These are phyloP conservation scores for Arizona elegans DNA, from an alignment of 2,113 vertebrate species.

Conservation along the genomic window DNA sequence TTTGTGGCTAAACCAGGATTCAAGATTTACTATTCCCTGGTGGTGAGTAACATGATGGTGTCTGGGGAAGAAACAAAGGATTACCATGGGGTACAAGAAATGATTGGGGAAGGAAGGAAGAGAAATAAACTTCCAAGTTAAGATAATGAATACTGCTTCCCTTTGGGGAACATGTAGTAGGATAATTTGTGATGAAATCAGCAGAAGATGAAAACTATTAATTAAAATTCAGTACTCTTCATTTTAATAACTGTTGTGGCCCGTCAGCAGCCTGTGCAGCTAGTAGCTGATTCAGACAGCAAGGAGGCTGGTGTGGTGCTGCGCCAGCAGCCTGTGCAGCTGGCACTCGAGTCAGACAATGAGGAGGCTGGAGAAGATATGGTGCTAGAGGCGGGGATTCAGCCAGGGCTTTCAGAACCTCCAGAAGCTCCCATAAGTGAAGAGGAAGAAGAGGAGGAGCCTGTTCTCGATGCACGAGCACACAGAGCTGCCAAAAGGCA, in stretches of 20 bases:
- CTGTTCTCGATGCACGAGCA: too few species aligned
- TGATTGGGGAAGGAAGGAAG: slow-evolving; percentile 14
- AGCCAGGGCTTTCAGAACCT: too few species aligned
- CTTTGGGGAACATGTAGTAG: slow-evolving; percentile 21
- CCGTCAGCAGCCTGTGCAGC: too few species aligned
- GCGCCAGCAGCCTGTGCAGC: too few species aligned
- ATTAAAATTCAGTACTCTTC: background rate
- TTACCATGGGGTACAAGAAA: background rate
- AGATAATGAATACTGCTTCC: slow-evolving; percentile 33
- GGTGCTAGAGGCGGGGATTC: too few species aligned
- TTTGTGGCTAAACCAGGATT: slow-evolving; percentile 98
- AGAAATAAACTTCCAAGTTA: slow-evolving; percentile 10
- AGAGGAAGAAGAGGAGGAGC: too few species aligned
- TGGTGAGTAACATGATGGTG: slow-evolving; percentile 77
- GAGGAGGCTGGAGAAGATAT: too few species aligned
- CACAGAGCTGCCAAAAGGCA: too few species aligned
- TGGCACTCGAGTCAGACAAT: too few species aligned
- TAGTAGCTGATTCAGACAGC: too few species aligned
- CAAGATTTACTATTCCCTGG: slow-evolving; percentile 87
- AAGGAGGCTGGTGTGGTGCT: too few species aligned
- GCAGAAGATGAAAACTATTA: background rate
- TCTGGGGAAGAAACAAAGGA: slow-evolving; percentile 12
- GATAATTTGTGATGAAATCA: slow-evolving; percentile 21
- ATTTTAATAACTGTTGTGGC: slow-evolving; percentile 14
- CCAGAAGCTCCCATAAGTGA: too few species aligned